Conservation (phyloP, 2,797 vertebrate genomes). For the Notolepis coatsorum region DNA sequence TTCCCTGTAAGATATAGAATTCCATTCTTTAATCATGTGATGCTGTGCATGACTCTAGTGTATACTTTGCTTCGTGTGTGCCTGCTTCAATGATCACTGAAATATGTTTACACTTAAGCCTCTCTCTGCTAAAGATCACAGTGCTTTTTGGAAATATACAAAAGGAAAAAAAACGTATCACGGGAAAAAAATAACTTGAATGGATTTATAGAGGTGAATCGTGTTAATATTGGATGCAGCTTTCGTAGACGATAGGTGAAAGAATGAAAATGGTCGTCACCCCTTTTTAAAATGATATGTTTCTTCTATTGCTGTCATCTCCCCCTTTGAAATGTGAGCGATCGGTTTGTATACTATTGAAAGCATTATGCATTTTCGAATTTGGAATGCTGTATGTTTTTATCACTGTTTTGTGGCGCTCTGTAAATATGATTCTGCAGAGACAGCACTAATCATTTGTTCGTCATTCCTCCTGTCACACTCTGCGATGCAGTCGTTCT, state of each 20-base stretch:
- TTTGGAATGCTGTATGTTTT: slow-evolving; percentile 27
- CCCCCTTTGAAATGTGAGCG: slow-evolving; percentile 31
- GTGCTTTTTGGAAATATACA: slow-evolving; percentile 16
- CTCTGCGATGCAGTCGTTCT: slow-evolving; percentile 20
- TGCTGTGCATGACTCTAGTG: slow-evolving; percentile 76
- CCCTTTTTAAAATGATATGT: slow-evolving; percentile 33
- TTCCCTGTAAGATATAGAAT: slow-evolving; percentile 42
- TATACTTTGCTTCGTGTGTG: slow-evolving; percentile 74
- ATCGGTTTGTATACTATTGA: slow-evolving; percentile 31
- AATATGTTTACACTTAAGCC: slow-evolving; percentile 75
- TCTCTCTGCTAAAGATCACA: slow-evolving; percentile 58
- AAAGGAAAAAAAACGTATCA: slow-evolving; percentile 2
- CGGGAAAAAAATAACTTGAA: slow-evolving; percentile 13
- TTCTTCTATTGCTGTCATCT: slow-evolving; percentile 21
- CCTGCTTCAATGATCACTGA: slow-evolving; percentile 74
- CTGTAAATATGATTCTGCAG: slow-evolving; percentile 17
- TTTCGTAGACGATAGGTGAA: slow-evolving; percentile 26
- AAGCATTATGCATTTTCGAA: slow-evolving; percentile 29
- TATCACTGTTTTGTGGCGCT: slow-evolving; percentile 26
- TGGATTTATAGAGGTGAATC: slow-evolving; percentile 27
- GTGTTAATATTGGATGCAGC: slow-evolving; percentile 28
- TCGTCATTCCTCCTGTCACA: slow-evolving; percentile 24
- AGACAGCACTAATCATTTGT: slow-evolving; percentile 9
- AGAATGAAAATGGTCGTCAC: slow-evolving; percentile 42
- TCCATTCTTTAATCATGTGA: slow-evolving; percentile 62